These are phyloP conservation scores for Hapalemur alaotrensis DNA, from an alignment of 2,797 vertebrate genomes.

Conservation along the genomic window DNA sequence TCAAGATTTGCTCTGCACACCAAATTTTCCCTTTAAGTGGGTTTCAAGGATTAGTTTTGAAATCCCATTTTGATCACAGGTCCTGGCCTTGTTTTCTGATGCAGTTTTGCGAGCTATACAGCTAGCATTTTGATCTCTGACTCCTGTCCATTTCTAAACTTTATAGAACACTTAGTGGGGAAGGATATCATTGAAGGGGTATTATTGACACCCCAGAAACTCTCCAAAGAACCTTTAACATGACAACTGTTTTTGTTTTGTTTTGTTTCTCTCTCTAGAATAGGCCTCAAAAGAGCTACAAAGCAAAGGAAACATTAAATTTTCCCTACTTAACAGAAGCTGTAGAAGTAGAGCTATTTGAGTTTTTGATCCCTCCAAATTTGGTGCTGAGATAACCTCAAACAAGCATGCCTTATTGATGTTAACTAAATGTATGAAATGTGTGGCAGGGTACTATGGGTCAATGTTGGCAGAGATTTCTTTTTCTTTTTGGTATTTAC, in stretches of 20 bases:
- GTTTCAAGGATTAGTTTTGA: neutral
- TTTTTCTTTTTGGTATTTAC: constrained; percentile 31
- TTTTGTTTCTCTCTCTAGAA: neutral
- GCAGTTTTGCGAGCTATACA: neutral
- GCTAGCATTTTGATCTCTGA: constrained; percentile 4
- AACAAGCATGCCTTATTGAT: neutral
- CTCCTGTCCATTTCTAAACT: neutral
- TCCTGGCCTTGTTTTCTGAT: neutral
- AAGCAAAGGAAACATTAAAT: neutral
- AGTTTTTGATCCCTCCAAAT: neutral
- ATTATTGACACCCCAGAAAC: neutral
- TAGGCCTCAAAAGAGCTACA: neutral
- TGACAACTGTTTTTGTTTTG: neutral
- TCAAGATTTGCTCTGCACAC: neutral
- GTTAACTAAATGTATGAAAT: neutral
- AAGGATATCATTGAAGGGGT: neutral
- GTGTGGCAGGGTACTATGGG: neutral
- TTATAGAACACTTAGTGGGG: neutral
- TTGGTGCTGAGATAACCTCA: neutral
- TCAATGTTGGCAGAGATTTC: neutral
- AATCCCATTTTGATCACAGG: constrained; percentile 10
- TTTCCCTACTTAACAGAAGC: neutral
- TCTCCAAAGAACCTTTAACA: neutral
- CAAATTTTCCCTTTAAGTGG: neutral
- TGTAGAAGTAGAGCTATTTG: neutral